phyloP scores from a whole-genome alignment of 2,888 invertebrate genomes.

The Bombylius discolor region DNA sequence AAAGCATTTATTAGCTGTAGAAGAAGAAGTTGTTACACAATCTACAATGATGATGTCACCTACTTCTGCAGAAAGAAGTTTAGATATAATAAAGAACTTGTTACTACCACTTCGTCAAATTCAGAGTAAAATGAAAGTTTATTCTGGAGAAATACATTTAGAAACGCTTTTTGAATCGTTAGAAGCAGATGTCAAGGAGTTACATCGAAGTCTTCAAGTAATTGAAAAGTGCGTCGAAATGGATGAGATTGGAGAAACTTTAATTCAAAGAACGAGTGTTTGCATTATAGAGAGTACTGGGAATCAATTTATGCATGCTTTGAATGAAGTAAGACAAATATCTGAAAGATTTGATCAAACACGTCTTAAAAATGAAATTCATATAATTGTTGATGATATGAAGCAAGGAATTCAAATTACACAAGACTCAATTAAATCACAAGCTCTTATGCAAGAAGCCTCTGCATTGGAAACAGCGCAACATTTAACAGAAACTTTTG shows the following conservation, averaged over 20 bases:
- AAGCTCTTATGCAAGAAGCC: slow-evolving; percentile 43
- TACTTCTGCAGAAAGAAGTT: slow-evolving; percentile 50
- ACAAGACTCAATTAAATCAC: slow-evolving; percentile 42
- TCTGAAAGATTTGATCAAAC: slow-evolving; percentile 37
- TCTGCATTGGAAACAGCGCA: slow-evolving; percentile 33
- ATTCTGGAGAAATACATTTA: slow-evolving; percentile 35
- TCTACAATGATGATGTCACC: slow-evolving; percentile 53
- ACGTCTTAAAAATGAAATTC: slow-evolving; percentile 36
- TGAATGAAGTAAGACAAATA: slow-evolving; percentile 42
- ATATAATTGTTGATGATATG: slow-evolving; percentile 40
- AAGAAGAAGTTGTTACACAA: slow-evolving; percentile 50
- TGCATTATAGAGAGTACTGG: slow-evolving; percentile 50
- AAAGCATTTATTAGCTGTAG: slow-evolving; percentile 46
- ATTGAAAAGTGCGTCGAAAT: slow-evolving; percentile 56
- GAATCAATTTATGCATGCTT: slow-evolving; percentile 41
- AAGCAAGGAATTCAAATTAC: slow-evolving; percentile 40
- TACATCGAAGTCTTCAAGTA: slow-evolving; percentile 52
- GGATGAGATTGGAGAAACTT: slow-evolving; percentile 50
- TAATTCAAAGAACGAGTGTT: slow-evolving; percentile 55
- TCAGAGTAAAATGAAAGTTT: slow-evolving; percentile 45
- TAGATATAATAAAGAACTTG: slow-evolving; percentile 50
- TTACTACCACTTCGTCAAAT: slow-evolving; percentile 50
- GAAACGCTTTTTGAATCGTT: slow-evolving; percentile 41
- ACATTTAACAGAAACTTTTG: slow-evolving; percentile 33
- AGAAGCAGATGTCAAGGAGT: slow-evolving; percentile 47